These are phyloP conservation scores for Aldabrachelys gigantea DNA, from an alignment of 2,113 vertebrate genomes.

Conservation along the genomic window DNA sequence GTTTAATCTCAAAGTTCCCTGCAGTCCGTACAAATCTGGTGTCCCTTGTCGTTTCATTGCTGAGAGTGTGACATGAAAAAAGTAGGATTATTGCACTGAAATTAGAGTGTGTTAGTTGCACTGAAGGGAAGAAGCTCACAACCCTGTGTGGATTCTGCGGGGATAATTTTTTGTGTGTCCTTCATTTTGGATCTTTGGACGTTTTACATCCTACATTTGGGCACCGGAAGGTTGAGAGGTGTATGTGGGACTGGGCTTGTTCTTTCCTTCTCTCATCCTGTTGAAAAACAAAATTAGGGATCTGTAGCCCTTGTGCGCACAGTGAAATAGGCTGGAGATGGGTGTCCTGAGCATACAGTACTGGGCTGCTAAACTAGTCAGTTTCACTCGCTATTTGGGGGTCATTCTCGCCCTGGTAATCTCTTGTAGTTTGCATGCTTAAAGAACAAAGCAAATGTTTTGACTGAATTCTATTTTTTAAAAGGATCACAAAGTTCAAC, in stretches of 20 bases:
- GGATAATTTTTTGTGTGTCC: not conserved
- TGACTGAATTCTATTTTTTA: not conserved
- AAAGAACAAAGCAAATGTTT: not conserved
- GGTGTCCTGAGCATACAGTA: not conserved
- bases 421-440: constrained; percentile 37
- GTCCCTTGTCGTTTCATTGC: not conserved
- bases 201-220: not conserved
- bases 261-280: not conserved
- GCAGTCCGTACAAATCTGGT: accelerated
- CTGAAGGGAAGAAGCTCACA: not conserved
- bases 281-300: not conserved
- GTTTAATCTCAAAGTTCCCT: not conserved
- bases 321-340: not conserved
- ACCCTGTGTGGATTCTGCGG: not conserved
- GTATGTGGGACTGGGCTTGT: not conserved
- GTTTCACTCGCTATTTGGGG: not conserved
- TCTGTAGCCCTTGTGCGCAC: not conserved
- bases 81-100: accelerated
- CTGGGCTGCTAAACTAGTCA: not conserved
- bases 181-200: not conserved
- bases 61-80: not conserved
- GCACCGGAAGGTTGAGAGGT: not conserved
- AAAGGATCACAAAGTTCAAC: not conserved
- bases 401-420: not conserved
- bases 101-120: not conserved